A percentile compares a stretch with the other conserved stretches of the same genome.
These are phyloP conservation scores for Tyria jacobaeae DNA, from an alignment of 2,888 invertebrate species.

Conservation along the genomic window DNA sequence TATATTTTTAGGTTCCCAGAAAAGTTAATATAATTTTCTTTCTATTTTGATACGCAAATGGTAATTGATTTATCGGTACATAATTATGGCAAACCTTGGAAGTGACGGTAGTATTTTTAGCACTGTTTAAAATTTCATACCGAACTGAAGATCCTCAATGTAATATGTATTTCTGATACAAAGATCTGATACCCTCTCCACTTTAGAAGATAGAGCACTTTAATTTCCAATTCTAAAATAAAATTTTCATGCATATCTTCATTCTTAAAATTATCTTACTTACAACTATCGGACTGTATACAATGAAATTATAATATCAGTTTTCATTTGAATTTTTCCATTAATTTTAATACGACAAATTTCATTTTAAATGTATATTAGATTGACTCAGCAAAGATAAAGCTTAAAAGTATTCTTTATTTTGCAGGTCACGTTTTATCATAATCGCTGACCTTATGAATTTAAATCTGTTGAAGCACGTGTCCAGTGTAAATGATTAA, in stretches of 20 bases:
- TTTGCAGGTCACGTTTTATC: slow-evolving; percentile 38
- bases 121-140: neutral
- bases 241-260: neutral
- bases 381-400: slow-evolving; percentile 36
- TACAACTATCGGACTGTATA: neutral
- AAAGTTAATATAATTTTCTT: neutral
- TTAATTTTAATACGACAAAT: slow-evolving; percentile 5
- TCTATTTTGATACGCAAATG: neutral
- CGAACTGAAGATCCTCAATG: too few species aligned
- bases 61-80: too few species aligned
- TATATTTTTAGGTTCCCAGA: too few species aligned
- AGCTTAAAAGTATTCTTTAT: slow-evolving; percentile 28
- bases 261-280: neutral
- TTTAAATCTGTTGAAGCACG: slow-evolving; percentile 37
- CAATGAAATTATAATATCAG: neutral
- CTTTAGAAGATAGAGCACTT: too few species aligned
- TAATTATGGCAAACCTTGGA: too few species aligned
- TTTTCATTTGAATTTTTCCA: slow-evolving; percentile 12
- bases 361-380: slow-evolving; percentile 33
- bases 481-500: slow-evolving; percentile 31
- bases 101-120: neutral
- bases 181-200: too few species aligned
- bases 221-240: too few species aligned
- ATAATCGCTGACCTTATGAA: slow-evolving; percentile 36
- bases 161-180: too few species aligned